Evolutionary conservation across 2,888 invertebrate genomes (phyloP).

Genomic region (Chamaedrilus cognettii): DNA sequence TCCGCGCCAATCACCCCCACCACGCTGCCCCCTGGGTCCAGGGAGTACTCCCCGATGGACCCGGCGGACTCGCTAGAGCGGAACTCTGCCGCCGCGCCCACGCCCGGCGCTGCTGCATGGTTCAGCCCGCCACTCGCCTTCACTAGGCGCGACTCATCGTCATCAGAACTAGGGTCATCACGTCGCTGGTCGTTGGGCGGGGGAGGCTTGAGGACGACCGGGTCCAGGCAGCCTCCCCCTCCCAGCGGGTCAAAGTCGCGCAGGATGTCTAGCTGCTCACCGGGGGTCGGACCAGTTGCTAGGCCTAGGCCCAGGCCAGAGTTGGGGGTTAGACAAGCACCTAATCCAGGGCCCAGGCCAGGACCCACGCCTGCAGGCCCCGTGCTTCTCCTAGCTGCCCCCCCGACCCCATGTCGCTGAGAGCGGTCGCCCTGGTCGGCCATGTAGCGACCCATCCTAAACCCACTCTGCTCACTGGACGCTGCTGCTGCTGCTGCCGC

Average conservation of each 20-base stretch:
- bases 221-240: not conserved
- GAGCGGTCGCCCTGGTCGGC: slow-evolving; percentile 10
- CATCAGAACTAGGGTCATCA: not conserved
- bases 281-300: not conserved
- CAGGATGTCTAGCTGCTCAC: not conserved
- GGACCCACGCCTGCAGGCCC: not conserved
- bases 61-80: slow-evolving; percentile 5
- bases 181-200: not conserved
- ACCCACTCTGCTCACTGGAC: slow-evolving; percentile 7
- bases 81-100: not conserved
- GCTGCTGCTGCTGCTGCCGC: not conserved
- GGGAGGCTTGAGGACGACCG: not conserved
- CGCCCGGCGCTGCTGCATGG: not conserved
- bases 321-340: too few species aligned
- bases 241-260: not conserved
- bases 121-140: not conserved
- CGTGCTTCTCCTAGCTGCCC: not conserved
- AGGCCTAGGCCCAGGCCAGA: too few species aligned
- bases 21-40: not conserved
- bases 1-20: not conserved
- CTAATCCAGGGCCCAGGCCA: not conserved
- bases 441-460: slow-evolving; percentile 14
- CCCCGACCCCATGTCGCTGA: not conserved
- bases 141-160: not conserved
- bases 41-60: not conserved